phyloP scores from a whole-genome alignment of 2,113 vertebrate genomes.

The Pogona vitticeps region DNA sequence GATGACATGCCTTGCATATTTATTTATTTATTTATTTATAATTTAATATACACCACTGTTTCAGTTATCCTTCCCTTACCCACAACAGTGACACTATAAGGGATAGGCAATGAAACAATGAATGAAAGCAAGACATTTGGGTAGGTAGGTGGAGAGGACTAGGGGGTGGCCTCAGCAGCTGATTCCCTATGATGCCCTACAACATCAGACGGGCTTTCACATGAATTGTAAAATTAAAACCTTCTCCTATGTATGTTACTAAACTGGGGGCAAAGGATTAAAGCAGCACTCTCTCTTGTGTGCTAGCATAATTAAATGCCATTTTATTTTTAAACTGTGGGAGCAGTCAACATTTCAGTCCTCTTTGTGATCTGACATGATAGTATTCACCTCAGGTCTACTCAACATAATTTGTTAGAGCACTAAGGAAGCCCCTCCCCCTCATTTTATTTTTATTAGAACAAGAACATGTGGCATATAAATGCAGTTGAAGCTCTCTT shows the following conservation, averaged over 20 bases:
- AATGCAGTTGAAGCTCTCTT: background rate
- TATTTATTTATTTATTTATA: too few relatives aligned
- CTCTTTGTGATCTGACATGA: too few relatives aligned
- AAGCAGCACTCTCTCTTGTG: background rate
- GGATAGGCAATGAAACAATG: background rate
- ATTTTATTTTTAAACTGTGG: background rate
- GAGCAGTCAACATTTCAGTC: background rate
- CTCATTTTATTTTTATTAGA: background rate
- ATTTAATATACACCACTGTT: too few relatives aligned
- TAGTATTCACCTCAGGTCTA: too few relatives aligned
- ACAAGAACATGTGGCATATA: background rate
- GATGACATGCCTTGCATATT: too few relatives aligned
- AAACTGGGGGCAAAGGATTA: background rate
- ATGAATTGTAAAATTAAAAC: background rate
- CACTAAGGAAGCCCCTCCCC: too few relatives aligned
- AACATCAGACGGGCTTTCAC: background rate
- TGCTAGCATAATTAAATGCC: background rate
- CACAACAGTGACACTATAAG: background rate
- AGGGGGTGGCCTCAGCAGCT: too few relatives aligned
- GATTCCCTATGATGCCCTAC: background rate
- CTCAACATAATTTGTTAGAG: too few relatives aligned
- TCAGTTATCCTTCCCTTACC: too few relatives aligned
- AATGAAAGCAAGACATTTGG: background rate
- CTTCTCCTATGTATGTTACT: background rate
- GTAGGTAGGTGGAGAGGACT: background rate